phyloP scores from a whole-genome alignment of 1,140 invertebrate species.

The Papilio xuthus region DNA sequence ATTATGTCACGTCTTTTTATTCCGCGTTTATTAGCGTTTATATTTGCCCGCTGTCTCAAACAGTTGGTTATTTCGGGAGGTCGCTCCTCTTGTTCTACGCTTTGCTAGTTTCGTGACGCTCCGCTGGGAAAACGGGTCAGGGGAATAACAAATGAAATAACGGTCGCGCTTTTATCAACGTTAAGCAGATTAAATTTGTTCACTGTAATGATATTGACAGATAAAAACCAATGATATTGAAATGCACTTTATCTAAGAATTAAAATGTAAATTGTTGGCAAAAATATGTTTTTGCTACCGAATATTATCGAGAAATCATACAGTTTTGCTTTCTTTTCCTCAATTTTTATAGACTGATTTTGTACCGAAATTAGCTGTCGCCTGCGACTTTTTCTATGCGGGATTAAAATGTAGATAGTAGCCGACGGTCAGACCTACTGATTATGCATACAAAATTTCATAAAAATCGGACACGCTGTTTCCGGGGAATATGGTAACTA shows the following conservation, averaged over 20 bases:
- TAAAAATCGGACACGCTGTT: too few relatives aligned
- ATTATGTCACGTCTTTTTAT: constrained; percentile 59
- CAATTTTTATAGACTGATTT: background rate
- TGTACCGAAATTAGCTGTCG: background rate
- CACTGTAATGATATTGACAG: background rate
- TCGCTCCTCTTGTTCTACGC: constrained; percentile 58
- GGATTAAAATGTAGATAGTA: too few relatives aligned
- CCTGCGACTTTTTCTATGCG: too few relatives aligned
- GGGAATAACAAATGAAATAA: constrained; percentile 46
- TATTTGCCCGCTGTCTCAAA: constrained; percentile 58
- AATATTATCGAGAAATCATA: background rate
- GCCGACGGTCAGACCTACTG: too few relatives aligned
- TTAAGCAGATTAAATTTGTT: constrained; percentile 1
- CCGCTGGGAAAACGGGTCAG: constrained; percentile 56
- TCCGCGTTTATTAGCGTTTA: constrained; percentile 58
- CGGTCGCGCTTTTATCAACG: background rate
- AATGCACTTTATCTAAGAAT: background rate
- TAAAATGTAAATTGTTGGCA: background rate
- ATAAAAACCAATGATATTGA: constrained; percentile 7
- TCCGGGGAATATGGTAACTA: too few relatives aligned
- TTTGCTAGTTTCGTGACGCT: constrained; percentile 52
- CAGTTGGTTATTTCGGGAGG: constrained; percentile 65
- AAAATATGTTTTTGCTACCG: background rate
- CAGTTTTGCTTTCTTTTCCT: background rate
- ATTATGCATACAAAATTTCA: too few relatives aligned